Evolutionary conservation across 1,140 invertebrate species (phyloP).

Genomic region (Anthonomus grandis): DNA sequence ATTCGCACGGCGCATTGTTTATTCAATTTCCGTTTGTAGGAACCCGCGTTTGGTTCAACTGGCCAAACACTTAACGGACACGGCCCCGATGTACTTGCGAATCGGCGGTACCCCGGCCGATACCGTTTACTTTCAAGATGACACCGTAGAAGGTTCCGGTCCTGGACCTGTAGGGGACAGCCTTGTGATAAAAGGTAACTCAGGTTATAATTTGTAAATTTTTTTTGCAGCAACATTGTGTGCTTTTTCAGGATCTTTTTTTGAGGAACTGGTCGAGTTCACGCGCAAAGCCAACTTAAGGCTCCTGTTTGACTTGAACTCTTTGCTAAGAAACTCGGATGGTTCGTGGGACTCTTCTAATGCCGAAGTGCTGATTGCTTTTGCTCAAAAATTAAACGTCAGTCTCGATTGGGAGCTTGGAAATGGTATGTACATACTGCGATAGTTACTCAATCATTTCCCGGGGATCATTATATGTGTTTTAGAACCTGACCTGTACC

Average conservation of each 20-base stretch:
- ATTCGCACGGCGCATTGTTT: not conserved
- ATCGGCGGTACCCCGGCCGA: conserved; percentile 1
- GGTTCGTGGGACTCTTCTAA: conserved; percentile 61
- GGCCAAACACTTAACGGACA: not conserved
- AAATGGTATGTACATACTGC: conserved; percentile 56
- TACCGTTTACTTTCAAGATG: not conserved
- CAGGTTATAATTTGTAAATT: not conserved
- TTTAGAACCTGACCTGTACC: not conserved
- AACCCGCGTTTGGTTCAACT: not conserved
- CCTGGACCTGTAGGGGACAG: not conserved
- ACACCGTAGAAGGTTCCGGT: not conserved
- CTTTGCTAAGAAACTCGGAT: conserved; percentile 56
- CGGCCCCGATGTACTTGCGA: conserved; percentile 4
- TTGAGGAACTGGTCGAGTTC: not conserved
- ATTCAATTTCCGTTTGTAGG: not conserved
- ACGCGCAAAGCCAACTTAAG: not conserved
- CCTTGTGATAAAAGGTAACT: not conserved
- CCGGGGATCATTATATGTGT: not conserved
- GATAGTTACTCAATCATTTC: not conserved
- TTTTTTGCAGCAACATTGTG: too few species aligned
- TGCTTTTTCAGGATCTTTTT: not conserved
- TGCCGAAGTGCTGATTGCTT: conserved; percentile 59
- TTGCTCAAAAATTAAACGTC: conserved; percentile 52
- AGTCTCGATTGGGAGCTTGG: conserved; percentile 67
- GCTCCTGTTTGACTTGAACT: conserved; percentile 64